phyloP scores from a whole-genome alignment of 2,113 vertebrate genomes.

The Brienomyrus longianalis region DNA sequence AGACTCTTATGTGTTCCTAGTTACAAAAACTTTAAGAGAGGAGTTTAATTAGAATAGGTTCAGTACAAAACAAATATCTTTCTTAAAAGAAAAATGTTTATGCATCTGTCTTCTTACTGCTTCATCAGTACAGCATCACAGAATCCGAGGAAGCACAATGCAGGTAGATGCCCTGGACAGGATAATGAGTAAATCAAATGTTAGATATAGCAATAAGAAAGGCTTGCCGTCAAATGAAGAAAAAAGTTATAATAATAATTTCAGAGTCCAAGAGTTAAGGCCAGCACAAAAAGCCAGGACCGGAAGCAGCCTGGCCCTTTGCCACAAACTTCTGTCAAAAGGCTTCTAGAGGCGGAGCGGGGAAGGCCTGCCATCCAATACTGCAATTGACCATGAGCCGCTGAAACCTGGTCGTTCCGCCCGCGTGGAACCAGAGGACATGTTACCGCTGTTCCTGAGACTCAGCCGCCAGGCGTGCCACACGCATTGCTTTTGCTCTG shows the following conservation, averaged over 20 bases:
- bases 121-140: not conserved
- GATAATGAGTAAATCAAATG: not conserved
- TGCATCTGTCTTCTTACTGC: not conserved
- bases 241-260: not conserved
- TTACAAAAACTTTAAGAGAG: not conserved
- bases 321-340: not conserved
- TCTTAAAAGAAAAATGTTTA: not conserved
- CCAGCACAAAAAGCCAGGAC: not conserved
- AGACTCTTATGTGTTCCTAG: not conserved
- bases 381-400: not conserved
- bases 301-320: not conserved
- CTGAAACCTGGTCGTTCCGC: not conserved
- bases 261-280: not conserved
- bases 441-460: not conserved
- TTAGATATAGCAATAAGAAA: not conserved
- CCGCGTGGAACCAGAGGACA: not conserved
- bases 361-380: not conserved
- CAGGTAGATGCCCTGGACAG: not conserved
- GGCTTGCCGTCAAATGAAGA: not conserved
- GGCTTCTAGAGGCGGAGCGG: not conserved
- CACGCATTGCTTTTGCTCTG: not conserved
- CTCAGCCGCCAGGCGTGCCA: not conserved
- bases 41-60: not conserved
- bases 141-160: not conserved
- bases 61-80: constrained; percentile 40